Conservation (phyloP, 2,888 invertebrate species). For the Lydus trimaculatus region DNA sequence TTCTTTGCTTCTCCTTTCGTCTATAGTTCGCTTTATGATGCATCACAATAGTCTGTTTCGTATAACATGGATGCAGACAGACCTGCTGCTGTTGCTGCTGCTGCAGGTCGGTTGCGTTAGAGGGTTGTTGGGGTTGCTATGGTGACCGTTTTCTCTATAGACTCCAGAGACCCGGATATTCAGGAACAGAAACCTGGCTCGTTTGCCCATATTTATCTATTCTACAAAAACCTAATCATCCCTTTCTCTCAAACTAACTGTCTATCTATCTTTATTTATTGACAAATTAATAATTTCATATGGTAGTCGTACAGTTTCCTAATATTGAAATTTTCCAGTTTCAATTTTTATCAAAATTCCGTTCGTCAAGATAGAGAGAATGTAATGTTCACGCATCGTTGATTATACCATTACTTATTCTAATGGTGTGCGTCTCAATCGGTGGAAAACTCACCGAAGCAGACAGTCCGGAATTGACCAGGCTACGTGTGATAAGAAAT, state of each 20-base stretch:
- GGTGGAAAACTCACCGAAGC: conserved; percentile 45
- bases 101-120: conserved; percentile 26
- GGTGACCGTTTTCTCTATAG: conserved; percentile 37
- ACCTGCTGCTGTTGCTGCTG: no score
- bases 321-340: neutral
- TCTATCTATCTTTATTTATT: neutral
- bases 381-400: conserved; percentile 47
- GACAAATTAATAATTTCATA: neutral
- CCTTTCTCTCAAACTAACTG: conserved; percentile 5
- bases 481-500: conserved; percentile 48
- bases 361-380: conserved; percentile 15
- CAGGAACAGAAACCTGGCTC: conserved; percentile 39
- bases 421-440: conserved; percentile 50
- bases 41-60: conserved; percentile 6
- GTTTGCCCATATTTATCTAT: conserved; percentile 27
- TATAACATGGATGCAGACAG: conserved; percentile 1
- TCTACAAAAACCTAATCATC: conserved; percentile 33
- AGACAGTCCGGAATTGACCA: conserved; percentile 50
- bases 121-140: conserved; percentile 43
- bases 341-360: conserved; percentile 1
- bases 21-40: neutral
- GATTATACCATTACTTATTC: conserved; percentile 48
- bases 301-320: neutral
- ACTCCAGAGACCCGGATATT: conserved; percentile 46
- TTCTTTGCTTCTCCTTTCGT: neutral